These are phyloP conservation scores for Periparus ater DNA, from an alignment of 2,797 vertebrate species.

Conservation along the genomic window DNA sequence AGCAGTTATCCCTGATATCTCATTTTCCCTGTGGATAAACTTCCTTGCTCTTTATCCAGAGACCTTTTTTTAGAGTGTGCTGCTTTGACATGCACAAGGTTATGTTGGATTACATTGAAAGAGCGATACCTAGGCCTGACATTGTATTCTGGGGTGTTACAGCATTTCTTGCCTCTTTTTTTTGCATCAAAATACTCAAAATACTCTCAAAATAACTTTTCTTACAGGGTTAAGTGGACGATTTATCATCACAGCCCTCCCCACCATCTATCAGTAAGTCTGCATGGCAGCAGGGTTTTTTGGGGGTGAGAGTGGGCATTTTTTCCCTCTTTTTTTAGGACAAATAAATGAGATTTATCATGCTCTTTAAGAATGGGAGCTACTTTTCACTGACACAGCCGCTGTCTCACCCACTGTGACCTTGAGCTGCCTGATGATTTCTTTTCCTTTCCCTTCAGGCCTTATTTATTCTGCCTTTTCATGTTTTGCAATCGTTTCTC, in stretches of 20 bases:
- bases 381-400: neutral
- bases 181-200: neutral
- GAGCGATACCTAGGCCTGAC: neutral
- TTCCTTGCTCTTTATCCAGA: neutral
- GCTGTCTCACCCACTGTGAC: neutral
- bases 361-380: neutral
- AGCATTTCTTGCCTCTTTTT: neutral
- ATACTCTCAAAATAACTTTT: neutral
- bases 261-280: conserved; percentile 97
- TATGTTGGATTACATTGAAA: neutral
- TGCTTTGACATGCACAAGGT: neutral
- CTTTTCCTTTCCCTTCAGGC: neutral
- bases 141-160: neutral
- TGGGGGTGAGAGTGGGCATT: neutral
- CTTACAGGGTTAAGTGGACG: conserved; percentile 90
- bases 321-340: rapidly evolving
- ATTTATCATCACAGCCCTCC: conserved; percentile 95
- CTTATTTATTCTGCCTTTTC: neutral
- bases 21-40: neutral
- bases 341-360: neutral
- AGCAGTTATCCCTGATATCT: rapidly evolving
- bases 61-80: neutral
- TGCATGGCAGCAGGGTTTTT: neutral
- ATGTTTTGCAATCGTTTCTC: neutral
- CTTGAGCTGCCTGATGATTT: neutral